Evolutionary conservation across 2,888 invertebrate genomes (phyloP).

Genomic region (Drosophila ochracea): DNA sequence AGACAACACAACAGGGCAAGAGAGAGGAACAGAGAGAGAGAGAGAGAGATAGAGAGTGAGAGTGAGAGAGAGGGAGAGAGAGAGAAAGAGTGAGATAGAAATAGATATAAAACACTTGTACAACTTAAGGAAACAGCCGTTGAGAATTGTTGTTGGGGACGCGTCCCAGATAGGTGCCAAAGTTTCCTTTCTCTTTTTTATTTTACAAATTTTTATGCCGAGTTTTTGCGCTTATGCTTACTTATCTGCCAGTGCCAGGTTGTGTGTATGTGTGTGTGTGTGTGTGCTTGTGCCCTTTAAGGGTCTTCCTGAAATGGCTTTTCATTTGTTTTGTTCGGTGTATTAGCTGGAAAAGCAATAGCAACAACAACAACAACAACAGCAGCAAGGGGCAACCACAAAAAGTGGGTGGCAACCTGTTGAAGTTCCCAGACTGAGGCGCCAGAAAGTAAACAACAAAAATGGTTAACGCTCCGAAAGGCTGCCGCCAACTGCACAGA

Average conservation of each 20-base stretch:
- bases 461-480: slow-evolving; percentile 48
- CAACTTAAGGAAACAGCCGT: slow-evolving; percentile 69
- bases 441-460: slow-evolving; percentile 69
- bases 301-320: slow-evolving; percentile 51
- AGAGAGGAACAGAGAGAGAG: background rate
- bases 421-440: slow-evolving; percentile 64
- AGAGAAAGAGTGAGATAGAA: slow-evolving; percentile 2
- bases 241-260: slow-evolving; percentile 17
- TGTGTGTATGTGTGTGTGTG: slow-evolving; percentile 13
- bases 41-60: background rate
- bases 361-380: slow-evolving; percentile 10
- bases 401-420: slow-evolving; percentile 76
- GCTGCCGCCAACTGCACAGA: slow-evolving; percentile 9
- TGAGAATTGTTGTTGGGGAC: slow-evolving; percentile 36
- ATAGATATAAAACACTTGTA: slow-evolving; percentile 64
- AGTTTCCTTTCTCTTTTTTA: slow-evolving; percentile 20
- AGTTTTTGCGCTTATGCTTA: slow-evolving; percentile 21
- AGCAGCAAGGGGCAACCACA: slow-evolving; percentile 21
- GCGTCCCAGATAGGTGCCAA: slow-evolving; percentile 36
- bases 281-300: slow-evolving; percentile 28
- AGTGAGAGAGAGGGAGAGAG: background rate
- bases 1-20: background rate
- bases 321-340: slow-evolving; percentile 63
- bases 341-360: slow-evolving; percentile 27
- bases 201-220: slow-evolving; percentile 27